phyloP scores from a whole-genome alignment of 2,888 invertebrate genomes.

The Andrena dorsata region DNA sequence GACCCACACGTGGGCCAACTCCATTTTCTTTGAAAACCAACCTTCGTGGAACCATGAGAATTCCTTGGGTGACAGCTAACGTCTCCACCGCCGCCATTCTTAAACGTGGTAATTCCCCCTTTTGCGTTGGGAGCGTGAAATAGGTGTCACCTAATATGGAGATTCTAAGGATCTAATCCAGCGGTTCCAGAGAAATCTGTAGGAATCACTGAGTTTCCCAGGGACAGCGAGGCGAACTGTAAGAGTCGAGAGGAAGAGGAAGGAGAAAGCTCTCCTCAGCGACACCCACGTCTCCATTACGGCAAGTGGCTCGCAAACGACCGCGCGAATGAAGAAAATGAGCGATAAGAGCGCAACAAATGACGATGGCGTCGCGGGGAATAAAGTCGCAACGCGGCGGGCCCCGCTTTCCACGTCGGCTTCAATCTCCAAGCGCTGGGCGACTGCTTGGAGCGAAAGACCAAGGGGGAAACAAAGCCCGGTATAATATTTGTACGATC shows the following conservation, averaged over 20 bases:
- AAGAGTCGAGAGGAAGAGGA: background rate
- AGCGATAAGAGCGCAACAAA: conserved; percentile 22
- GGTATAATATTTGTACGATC: conserved; percentile 33
- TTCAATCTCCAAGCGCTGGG: background rate
- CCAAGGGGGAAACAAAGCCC: conserved; percentile 4
- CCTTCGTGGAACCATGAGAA: background rate
- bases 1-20: conserved; percentile 54
- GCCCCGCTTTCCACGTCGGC: conserved; percentile 18
- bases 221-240: background rate
- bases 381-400: conserved; percentile 19
- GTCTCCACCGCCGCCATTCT: background rate
- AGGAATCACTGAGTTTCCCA: too few species aligned
- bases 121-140: too few species aligned
- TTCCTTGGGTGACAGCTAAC: background rate
- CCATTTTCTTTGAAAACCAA: conserved; percentile 64
- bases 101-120: background rate
- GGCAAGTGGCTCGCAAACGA: conserved; percentile 7
- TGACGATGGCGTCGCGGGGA: conserved; percentile 4
- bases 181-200: too few species aligned
- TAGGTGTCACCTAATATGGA: too few species aligned
- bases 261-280: background rate
- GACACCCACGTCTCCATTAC: conserved; percentile 18
- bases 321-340: conserved; percentile 24
- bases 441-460: background rate
- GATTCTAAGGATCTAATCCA: too few species aligned